Evolutionary conservation across 2,113 vertebrate species (phyloP).

Genomic region (Sus scrofa): T2T-Sscrofa CM000825.6:46970001-46970500

Average conservation of each 20-base stretch:
- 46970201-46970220: background rate
- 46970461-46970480: too few relatives aligned
- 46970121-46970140: background rate
- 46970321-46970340: fast-evolving
- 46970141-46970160: background rate
- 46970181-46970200: background rate
- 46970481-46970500: too few relatives aligned
- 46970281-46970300: background rate
- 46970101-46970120: too few relatives aligned
- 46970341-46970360: background rate
- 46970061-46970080: background rate
- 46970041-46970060: background rate
- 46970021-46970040: background rate
- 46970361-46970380: too few relatives aligned
- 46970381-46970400: background rate
- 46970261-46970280: background rate
- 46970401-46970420: too few relatives aligned
- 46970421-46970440: too few relatives aligned
- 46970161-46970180: too few relatives aligned
- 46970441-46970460: too few relatives aligned
- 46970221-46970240: background rate
- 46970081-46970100: background rate
- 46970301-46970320: background rate
- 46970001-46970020: background rate
- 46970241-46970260: background rate